Conservation (phyloP, 2,113 vertebrate species). For the Hemichromis elongatus region DNA sequence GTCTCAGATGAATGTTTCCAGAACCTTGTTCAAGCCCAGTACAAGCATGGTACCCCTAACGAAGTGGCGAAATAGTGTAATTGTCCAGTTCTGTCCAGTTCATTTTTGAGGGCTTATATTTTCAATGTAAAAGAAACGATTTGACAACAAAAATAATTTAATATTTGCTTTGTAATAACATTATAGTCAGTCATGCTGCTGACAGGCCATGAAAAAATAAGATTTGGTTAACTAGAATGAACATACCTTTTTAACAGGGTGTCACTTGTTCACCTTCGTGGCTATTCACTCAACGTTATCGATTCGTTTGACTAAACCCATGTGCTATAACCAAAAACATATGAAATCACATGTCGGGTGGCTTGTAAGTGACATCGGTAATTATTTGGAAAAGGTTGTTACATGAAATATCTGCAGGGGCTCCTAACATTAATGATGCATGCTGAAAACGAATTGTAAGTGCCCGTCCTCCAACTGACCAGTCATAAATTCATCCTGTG, state of each 20-base stretch:
- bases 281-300: background rate
- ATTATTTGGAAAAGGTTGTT: background rate
- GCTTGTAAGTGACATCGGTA: background rate
- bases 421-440: conserved; percentile 15
- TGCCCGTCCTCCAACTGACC: conserved; percentile 18
- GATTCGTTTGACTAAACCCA: background rate
- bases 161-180: background rate
- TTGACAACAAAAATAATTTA: background rate
- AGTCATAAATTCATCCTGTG: conserved; percentile 50
- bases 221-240: background rate
- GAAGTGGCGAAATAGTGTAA: background rate
- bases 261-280: background rate
- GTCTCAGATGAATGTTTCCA: background rate
- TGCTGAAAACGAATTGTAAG: conserved; percentile 38
- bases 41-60: background rate
- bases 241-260: background rate
- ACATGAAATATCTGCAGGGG: background rate
- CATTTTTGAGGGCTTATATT: too few relatives aligned
- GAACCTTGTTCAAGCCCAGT: background rate
- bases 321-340: background rate
- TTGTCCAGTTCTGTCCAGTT: background rate
- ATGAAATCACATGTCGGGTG: background rate
- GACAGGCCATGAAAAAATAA: background rate
- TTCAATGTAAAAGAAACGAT: background rate
- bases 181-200: background rate